Evolutionary conservation across 2,113 vertebrate species (phyloP), one percentile per base, ranked within the genome.

Genomic region (Melanerpes aurifrons): DNA sequence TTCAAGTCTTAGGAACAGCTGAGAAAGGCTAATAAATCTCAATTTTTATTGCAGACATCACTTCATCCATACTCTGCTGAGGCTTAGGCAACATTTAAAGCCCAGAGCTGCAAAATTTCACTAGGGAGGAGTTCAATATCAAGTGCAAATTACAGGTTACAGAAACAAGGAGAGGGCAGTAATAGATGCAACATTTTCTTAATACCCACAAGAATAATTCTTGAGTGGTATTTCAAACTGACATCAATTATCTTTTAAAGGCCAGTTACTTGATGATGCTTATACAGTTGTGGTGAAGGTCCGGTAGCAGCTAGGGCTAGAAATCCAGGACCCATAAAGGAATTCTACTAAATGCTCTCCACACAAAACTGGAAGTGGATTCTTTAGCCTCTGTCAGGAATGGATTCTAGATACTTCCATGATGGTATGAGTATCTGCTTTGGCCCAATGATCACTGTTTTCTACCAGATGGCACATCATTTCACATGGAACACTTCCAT

Each of bases 21-120:
- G 88, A 92, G 80, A 89, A 95, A 87, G 50, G 67, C 80, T 75
- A 90, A 97, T 97, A 95, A 96, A 91, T 97, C 86, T 80, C 93
- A 15, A 71, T 86, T 94, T 96, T 97, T 97, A 94, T 94, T 92
- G 96, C 82, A 78, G 63, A 69, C 81, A 73, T 85, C 21, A 32
- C 71, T 91, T 90, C 74, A 74, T 78, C 43, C 87, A 54, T 92
- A 87, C 59, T 71, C 50, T 63, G 57, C 63, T 57, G 35, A 79
- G 58, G 87, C 48, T 76, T 48, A 80, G 53, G 63, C 59, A 78
- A 43, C 64, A 56, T 79, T 87, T 63, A 82, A 91, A 85, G 54
- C n/a, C 84, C 81, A 71, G 56, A 50, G 48, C 21, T 50, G 48
- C 32, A 43, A 54, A 79, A 89, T 78, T 73, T 63, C 86, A 76